phyloP scores from a whole-genome alignment of 2,797 vertebrate species.

The Bovichtus diacanthus region DNA sequence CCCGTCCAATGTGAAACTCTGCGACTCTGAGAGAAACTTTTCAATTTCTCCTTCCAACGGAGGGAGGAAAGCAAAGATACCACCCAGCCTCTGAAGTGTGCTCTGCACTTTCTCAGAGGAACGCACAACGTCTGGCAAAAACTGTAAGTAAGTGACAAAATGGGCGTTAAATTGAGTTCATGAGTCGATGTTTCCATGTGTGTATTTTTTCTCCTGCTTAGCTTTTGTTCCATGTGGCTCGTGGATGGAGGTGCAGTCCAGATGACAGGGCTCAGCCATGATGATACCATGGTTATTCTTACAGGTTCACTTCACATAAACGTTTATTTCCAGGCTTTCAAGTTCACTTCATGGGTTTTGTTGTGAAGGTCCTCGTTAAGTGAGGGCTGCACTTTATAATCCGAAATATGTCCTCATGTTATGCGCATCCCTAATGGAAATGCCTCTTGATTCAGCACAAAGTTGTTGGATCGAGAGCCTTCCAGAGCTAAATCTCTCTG shows the following conservation, averaged over 20 bases:
- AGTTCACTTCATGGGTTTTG: neutral
- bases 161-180: slow-evolving; percentile 58
- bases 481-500: slow-evolving; percentile 36
- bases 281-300: neutral
- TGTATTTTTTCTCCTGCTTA: slow-evolving; percentile 53
- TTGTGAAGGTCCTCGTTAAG: neutral
- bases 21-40: slow-evolving; percentile 41
- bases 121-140: slow-evolving; percentile 67
- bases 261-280: slow-evolving; percentile 23
- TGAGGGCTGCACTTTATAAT: neutral
- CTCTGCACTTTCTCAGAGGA: slow-evolving; percentile 68
- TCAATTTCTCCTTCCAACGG: slow-evolving; percentile 40
- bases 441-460: neutral
- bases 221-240: slow-evolving; percentile 60
- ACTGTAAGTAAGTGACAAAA: slow-evolving; percentile 70
- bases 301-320: neutral
- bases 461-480: slow-evolving; percentile 49
- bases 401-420: neutral
- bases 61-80: slow-evolving; percentile 42
- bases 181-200: slow-evolving; percentile 78
- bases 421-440: slow-evolving; percentile 12
- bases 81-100: slow-evolving; percentile 47
- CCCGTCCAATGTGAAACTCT: slow-evolving; percentile 10
- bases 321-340: neutral
- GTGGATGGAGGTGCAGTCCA: slow-evolving; percentile 35